phyloP scores from a whole-genome alignment of 1,140 invertebrate species.

The Neelides sp. region DNA sequence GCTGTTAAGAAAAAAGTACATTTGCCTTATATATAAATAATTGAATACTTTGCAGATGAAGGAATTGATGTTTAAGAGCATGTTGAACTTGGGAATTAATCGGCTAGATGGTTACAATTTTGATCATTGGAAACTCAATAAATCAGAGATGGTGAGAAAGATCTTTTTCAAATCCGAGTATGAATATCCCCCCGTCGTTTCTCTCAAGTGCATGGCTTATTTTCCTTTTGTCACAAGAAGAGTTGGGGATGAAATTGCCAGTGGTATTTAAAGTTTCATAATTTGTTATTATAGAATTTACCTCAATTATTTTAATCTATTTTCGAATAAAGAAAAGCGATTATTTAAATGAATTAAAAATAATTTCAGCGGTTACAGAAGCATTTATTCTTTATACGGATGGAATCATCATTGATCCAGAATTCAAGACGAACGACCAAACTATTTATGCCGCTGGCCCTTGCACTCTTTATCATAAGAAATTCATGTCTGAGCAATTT shows the following conservation, averaged over 20 bases:
- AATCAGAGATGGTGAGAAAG: slow-evolving; percentile 7
- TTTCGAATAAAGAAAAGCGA: background rate
- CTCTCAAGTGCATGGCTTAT: slow-evolving; percentile 19
- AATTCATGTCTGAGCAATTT: slow-evolving; percentile 38
- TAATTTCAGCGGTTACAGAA: slow-evolving; percentile 47
- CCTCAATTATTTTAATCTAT: background rate
- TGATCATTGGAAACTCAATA: slow-evolving; percentile 9
- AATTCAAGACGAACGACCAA: slow-evolving; percentile 55
- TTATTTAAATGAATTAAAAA: background rate
- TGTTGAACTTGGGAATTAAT: slow-evolving; percentile 4
- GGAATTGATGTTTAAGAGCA: background rate
- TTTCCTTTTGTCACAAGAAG: slow-evolving; percentile 12
- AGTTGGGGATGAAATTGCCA: slow-evolving; percentile 15
- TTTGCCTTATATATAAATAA: background rate
- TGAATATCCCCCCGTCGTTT: background rate
- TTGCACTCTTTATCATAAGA: slow-evolving; percentile 47
- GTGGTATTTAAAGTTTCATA: background rate
- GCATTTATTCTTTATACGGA: slow-evolving; percentile 57
- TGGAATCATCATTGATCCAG: slow-evolving; percentile 50
- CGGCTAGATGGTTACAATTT: slow-evolving; percentile 15
- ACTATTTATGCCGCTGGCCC: slow-evolving; percentile 54
- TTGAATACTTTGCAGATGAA: slow-evolving; percentile 4
- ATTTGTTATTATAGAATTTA: no score
- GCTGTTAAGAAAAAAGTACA: no score
- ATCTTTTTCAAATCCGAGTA: slow-evolving; percentile 13